These are phyloP conservation scores for Troglohyphantes excavatus DNA, from an alignment of 2,888 invertebrate genomes.

Conservation along the genomic window DNA sequence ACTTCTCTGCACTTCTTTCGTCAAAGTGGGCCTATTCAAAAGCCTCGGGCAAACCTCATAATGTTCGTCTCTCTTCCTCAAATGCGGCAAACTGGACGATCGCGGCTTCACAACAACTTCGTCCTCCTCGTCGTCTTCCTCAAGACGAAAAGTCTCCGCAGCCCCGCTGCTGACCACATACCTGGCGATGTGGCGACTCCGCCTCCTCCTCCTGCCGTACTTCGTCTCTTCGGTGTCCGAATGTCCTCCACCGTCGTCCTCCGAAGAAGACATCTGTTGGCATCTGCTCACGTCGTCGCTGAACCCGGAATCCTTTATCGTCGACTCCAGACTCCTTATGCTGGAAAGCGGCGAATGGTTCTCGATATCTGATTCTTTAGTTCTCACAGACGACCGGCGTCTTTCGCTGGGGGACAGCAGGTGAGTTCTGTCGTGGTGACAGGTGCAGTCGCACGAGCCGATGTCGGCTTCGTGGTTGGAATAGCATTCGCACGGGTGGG, in stretches of 20 bases:
- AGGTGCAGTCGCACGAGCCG: constrained; percentile 10
- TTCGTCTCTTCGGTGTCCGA: constrained; percentile 43
- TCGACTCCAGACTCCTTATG: constrained; percentile 72
- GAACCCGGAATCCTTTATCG: constrained; percentile 77
- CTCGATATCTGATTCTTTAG: constrained; percentile 50
- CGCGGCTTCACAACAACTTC: constrained; percentile 49
- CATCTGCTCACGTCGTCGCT: constrained; percentile 74
- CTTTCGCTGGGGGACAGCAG: constrained; percentile 16
- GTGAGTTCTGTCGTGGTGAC: background rate
- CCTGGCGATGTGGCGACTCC: constrained; percentile 34
- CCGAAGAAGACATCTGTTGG: constrained; percentile 40
- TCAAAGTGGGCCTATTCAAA: constrained; percentile 85
- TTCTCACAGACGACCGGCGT: constrained; percentile 43
- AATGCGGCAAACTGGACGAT: constrained; percentile 62
- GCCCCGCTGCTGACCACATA: constrained; percentile 69
- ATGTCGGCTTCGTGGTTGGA: background rate
- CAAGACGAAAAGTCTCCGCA: constrained; percentile 58
- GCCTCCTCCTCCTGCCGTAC: background rate
- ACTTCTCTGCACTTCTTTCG: constrained; percentile 92
- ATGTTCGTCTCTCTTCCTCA: constrained; percentile 51
- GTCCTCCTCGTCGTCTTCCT: constrained; percentile 62
- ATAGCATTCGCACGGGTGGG: background rate
- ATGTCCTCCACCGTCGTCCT: constrained; percentile 23
- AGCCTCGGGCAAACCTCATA: constrained; percentile 53
- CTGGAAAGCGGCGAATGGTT: constrained; percentile 75